Percentiles rank a stretch among this genome's conserved stretches.
phyloP scores from a whole-genome alignment of 2,797 vertebrate species.

The Neostethus bicornis region DNA sequence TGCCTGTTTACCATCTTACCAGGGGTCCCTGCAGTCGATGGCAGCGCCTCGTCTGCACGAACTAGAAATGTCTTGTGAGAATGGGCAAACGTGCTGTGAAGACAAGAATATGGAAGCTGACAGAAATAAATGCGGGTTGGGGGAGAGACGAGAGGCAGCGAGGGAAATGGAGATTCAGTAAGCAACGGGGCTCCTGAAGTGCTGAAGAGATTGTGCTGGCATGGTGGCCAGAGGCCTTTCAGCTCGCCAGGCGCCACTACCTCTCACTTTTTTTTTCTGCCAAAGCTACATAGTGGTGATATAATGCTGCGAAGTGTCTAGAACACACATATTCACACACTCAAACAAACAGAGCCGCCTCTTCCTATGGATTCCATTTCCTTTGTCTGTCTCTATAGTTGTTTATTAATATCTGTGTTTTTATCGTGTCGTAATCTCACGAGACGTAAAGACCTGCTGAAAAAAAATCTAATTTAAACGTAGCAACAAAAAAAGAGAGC shows the following conservation, averaged over 20 bases:
- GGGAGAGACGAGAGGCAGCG: slow-evolving; percentile 65
- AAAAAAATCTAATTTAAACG: too few relatives aligned
- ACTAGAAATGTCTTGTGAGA: slow-evolving; percentile 73
- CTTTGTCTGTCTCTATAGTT: slow-evolving; percentile 34
- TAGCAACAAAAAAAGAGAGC: too few relatives aligned
- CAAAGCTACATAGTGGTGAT: slow-evolving; percentile 61
- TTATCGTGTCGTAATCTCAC: too few relatives aligned
- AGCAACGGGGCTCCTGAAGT: slow-evolving; percentile 63
- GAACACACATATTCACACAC: slow-evolving; percentile 34
- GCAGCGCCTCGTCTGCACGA: slow-evolving; percentile 62
- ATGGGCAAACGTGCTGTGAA: slow-evolving; percentile 76
- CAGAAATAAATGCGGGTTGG: slow-evolving; percentile 81
- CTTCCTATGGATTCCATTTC: slow-evolving; percentile 27
- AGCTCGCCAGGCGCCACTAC: slow-evolving; percentile 62
- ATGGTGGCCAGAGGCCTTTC: slow-evolving; percentile 81
- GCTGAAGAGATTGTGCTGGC: slow-evolving; percentile 80
- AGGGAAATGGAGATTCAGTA: slow-evolving; percentile 48
- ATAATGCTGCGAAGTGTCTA: slow-evolving; percentile 44
- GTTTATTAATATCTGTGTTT: too few relatives aligned
- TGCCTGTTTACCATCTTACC: slow-evolving; percentile 77
- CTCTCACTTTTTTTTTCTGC: slow-evolving; percentile 49
- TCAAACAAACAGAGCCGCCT: slow-evolving; percentile 13
- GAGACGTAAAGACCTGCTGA: too few relatives aligned
- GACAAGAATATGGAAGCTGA: slow-evolving; percentile 85
- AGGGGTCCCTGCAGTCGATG: slow-evolving; percentile 62